Base-by-base conservation (phyloP, 1,140 invertebrate species). In the Charaxes varanes region DNA sequence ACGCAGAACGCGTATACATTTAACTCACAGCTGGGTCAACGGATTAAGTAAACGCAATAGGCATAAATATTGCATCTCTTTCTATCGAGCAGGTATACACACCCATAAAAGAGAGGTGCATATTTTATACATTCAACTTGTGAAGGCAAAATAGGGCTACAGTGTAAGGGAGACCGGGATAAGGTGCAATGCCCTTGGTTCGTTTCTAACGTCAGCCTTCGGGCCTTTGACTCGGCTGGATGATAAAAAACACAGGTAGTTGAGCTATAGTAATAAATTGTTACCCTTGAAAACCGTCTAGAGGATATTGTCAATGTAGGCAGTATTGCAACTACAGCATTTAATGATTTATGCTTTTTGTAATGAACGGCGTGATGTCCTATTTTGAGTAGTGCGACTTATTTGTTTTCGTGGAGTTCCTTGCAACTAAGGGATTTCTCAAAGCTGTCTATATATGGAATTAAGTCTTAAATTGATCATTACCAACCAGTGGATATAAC, bases 201-300 rank as follows among this genome's bases (percentile, higher is more conserved):
- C 60, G 58, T 52, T 63, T 55, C 65, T 58, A 65, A 69, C 58
- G 59, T 53, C 58, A 68, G 65, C 56, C 72, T 71, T 54, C 59
- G 68, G 69, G 62, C 46, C 63, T 78, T 77, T 68, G 65, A 76
- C 73, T 69, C 42, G 56, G 58, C 66, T 63, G 41, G 45, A 53
- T 62, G 53, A 66, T 62, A 77, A 82, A 82, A 82, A 82, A 73
- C 65, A 70, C 74, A 80, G 73, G 74, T 79, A 82, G 71, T 70
- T 5, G 31, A 66, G 58, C 59, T 57, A 69, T 71, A n/a, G n/a
- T n/a, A 73, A 67, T 64, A 53, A 66, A 66, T 64, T 62, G 63
- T 77, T 82, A 66, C 74, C 77, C 74, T 82, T 82, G 72, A 77
- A 48, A 61, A 45, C 21, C 47, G 69, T 78, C 73, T 78, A 64